Evolutionary conservation across 2,797 vertebrate genomes (phyloP), one percentile per base, ranked within the genome.

Genomic region (Enteromius mattozi): DNA sequence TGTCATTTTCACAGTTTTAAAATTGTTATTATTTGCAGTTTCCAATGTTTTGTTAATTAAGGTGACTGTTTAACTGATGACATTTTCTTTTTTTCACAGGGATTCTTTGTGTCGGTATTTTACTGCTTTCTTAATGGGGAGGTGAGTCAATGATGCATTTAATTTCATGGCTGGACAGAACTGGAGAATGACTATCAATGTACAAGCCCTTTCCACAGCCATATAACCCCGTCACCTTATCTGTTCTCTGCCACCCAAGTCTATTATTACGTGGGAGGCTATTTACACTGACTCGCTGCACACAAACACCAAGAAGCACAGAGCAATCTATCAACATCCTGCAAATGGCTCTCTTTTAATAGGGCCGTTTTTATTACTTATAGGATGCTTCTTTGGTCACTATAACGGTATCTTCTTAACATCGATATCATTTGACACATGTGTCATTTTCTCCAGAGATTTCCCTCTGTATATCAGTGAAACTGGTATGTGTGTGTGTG

Each of bases 41-140:
- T 13, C 0, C 71, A 54, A 33, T 40, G 21, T 24, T 42, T 42
- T 70, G 10, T 76, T 76, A 76, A 45, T 78, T 79, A 10, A n/a
- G 42, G n/a, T 71, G 42, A 12, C 17, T 33, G 40, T 76, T 68
- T 71, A 65, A 27, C 33, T 70, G 2, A 69, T n/a, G 2, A 24
- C 78, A 49, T 86, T 70, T 84, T 75, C 35, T 82, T 85, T 66
- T 42, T 66, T 91, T 92, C 56, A 14, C 91, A 97, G 96, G 98
- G 98, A 17, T 99, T 99, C 93, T 99, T 99, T 87, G 98, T 99
- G 84, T 99, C 98, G 2, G 97, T 99, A 80, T 99, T 99, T 94
- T 99, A 99, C 93, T 99, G 98, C 93, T 99, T 99, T 93, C 94
- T 99, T 88, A 99, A 99, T 35, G 97, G 98, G 72, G 98, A 99